Conservation (phyloP, 2,888 invertebrate genomes). For the Lasioglossum figueresi region DNA sequence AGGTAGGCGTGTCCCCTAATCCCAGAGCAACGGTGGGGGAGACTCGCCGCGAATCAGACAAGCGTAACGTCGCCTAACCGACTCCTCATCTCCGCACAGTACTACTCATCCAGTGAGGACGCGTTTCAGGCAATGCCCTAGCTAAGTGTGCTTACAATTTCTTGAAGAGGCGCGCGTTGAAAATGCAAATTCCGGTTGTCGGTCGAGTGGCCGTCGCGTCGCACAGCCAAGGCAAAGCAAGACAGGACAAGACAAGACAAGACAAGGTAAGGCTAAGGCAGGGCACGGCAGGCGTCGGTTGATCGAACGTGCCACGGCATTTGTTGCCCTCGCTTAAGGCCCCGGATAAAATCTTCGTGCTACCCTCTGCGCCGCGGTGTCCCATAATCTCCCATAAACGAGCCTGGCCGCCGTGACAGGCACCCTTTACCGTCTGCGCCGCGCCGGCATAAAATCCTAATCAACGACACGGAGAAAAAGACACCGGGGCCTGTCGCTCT, state of each 20-base stretch:
- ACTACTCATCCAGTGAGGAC: background rate
- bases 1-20: background rate
- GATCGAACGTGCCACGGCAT: slow-evolving; percentile 81
- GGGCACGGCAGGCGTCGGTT: slow-evolving; percentile 65
- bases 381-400: slow-evolving; percentile 75
- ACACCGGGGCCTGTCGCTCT: slow-evolving; percentile 30
- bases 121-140: background rate
- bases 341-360: slow-evolving; percentile 77
- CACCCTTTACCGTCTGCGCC: slow-evolving; percentile 57
- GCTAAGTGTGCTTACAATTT: slow-evolving; percentile 28
- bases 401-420: slow-evolving; percentile 58
- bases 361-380: slow-evolving; percentile 67
- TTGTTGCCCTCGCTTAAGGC: slow-evolving; percentile 75
- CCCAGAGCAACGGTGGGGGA: background rate
- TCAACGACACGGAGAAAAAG: slow-evolving; percentile 47
- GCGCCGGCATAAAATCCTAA: slow-evolving; percentile 67
- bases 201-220: slow-evolving; percentile 45
- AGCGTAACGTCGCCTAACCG: background rate
- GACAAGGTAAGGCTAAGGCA: background rate
- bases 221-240: background rate
- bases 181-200: slow-evolving; percentile 65
- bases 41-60: background rate
- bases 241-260: background rate
- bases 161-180: slow-evolving; percentile 34
- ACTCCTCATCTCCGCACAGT: background rate